These are phyloP conservation scores for Melanargia galathea DNA, from an alignment of 2,888 invertebrate species.

Conservation along the genomic window DNA sequence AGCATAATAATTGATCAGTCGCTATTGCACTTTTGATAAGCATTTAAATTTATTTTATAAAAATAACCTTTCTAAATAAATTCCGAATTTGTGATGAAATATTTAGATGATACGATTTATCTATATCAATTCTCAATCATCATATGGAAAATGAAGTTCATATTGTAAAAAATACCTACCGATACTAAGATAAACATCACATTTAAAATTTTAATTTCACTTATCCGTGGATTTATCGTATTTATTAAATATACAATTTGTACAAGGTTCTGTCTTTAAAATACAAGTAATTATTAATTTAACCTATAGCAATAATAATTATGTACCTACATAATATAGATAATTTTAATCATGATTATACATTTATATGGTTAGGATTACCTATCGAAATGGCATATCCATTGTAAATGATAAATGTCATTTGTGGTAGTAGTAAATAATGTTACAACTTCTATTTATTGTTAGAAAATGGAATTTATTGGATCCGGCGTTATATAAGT, in stretches of 20 bases:
- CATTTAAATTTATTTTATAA: conserved; percentile 68
- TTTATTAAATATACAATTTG: not conserved
- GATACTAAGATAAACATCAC: not conserved
- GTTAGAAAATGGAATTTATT: too few relatives aligned
- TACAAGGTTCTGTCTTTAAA: conserved; percentile 21
- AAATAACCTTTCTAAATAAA: conserved; percentile 27
- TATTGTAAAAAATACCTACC: conserved; percentile 5
- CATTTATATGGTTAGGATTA: not conserved
- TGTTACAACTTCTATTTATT: too few relatives aligned
- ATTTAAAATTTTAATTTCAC: conserved; percentile 11
- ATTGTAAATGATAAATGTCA: not conserved
- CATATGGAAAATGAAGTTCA: not conserved
- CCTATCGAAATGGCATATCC: not conserved
- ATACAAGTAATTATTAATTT: conserved; percentile 1
- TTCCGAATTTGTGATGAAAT: conserved; percentile 14
- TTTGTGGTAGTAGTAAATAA: too few relatives aligned
- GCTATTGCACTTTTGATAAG: conserved; percentile 67
- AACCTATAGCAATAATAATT: not conserved
- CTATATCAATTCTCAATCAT: not conserved
- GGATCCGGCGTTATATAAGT: too few relatives aligned
- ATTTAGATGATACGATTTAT: not conserved
- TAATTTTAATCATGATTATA: not conserved
- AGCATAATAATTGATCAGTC: conserved; percentile 55
- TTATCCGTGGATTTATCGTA: not conserved
- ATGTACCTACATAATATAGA: not conserved